A percentile compares a stretch with the other conserved stretches of the same genome.
These are phyloP conservation scores for Paraescarpia echinospica DNA, from an alignment of 1,140 invertebrate species.

Conservation along the genomic window DNA sequence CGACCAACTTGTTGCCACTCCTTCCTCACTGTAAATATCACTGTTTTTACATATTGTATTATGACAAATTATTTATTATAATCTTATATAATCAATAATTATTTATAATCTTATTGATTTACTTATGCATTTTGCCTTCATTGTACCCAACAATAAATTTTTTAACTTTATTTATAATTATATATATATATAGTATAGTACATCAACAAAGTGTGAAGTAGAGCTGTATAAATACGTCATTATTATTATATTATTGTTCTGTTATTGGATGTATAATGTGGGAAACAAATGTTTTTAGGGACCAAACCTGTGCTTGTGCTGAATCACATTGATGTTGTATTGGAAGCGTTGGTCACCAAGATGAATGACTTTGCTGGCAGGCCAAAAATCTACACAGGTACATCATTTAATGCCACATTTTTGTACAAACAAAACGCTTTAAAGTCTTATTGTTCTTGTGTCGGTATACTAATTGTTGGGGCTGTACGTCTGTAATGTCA, in stretches of 20 bases:
- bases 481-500: no score
- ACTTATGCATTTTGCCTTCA: no score
- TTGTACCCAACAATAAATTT: neutral
- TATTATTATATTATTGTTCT: neutral
- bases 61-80: no score
- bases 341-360: neutral
- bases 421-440: neutral
- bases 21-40: no score
- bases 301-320: neutral
- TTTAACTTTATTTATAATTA: neutral
- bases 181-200: neutral
- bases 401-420: neutral
- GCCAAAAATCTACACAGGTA: conserved; percentile 13
- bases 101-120: no score
- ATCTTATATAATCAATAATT: no score
- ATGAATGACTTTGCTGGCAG: conserved; percentile 7
- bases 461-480: no score
- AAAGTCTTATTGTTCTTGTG: no score
- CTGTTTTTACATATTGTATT: no score
- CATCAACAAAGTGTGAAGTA: neutral
- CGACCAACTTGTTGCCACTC: no score
- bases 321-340: conserved; percentile 1
- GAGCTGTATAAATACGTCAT: neutral
- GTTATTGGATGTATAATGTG: neutral
- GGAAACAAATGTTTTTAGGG: neutral